Conservation (phyloP, 2,113 vertebrate species). For the Nettapus auritus region DNA sequence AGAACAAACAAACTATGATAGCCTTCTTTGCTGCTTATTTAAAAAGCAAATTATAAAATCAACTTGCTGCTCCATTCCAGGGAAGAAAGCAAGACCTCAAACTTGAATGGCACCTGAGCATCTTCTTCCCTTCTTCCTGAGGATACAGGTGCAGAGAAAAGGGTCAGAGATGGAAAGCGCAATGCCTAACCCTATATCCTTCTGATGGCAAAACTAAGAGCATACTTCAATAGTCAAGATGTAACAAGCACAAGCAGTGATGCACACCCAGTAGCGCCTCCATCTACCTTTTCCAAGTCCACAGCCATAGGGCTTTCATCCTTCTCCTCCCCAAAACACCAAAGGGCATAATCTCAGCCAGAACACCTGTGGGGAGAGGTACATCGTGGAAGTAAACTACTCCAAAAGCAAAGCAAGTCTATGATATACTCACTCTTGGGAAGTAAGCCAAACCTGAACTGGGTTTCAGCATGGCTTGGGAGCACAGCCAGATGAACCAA, state of each 20-base stretch:
- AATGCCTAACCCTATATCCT: neutral
- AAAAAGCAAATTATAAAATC: neutral
- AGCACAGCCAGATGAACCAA: neutral
- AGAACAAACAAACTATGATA: slow-evolving; percentile 32
- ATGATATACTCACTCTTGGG: neutral
- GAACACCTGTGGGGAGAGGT: neutral
- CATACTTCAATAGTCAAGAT: accelerated
- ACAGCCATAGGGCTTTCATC: neutral
- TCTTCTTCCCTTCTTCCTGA: neutral
- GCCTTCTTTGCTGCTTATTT: neutral
- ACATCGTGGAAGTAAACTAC: neutral
- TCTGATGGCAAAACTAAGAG: neutral
- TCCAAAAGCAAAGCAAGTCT: neutral
- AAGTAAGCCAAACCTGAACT: neutral
- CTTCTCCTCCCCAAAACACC: neutral
- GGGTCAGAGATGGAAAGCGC: neutral
- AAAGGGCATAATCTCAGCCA: neutral
- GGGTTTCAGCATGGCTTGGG: neutral
- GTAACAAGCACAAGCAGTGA: neutral
- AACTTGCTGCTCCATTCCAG: neutral
- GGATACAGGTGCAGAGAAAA: neutral
- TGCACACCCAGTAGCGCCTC: neutral
- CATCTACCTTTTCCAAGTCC: neutral
- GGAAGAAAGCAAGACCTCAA: neutral
- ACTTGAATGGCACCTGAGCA: neutral